A percentile compares a stretch with the other conserved stretches of the same genome.
Evolutionary conservation across 1,140 invertebrate genomes (phyloP).

Genomic region (Caenorhabditis inopinata): DNA sequence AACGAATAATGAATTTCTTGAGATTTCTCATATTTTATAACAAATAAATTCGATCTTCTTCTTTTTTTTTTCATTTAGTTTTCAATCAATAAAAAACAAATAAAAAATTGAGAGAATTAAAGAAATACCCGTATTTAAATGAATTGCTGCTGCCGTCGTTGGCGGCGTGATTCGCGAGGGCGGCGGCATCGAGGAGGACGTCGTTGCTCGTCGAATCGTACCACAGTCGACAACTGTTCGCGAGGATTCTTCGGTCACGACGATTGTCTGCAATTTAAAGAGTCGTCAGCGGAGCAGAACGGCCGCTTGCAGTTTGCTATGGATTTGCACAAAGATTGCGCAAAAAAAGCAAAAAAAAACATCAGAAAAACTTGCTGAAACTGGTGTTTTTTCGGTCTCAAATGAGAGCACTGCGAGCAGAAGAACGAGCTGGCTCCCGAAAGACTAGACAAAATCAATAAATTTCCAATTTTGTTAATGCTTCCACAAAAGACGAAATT

Average conservation of each 20-base stretch:
- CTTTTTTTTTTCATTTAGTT: background rate
- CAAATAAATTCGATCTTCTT: background rate
- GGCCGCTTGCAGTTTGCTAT: too few species aligned
- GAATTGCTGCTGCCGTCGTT: background rate
- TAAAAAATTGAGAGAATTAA: background rate
- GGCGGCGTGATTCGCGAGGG: background rate
- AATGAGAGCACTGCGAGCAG: too few species aligned
- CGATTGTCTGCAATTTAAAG: background rate
- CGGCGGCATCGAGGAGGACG: background rate
- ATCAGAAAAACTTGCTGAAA: too few species aligned
- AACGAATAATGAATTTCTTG: too few species aligned
- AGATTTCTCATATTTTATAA: background rate
- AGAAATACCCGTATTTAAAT: background rate
- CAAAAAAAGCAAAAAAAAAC: too few species aligned
- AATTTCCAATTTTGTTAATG: too few species aligned
- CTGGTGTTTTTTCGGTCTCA: too few species aligned
- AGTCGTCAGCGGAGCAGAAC: too few species aligned
- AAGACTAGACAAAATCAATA: too few species aligned
- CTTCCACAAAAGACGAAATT: too few species aligned
- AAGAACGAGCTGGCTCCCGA: too few species aligned
- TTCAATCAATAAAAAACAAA: background rate
- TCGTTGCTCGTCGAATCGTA: background rate
- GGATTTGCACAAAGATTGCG: too few species aligned
- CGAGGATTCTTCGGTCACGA: background rate
- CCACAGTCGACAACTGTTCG: conserved; percentile 9